phyloP scores from a whole-genome alignment of 2,113 vertebrate genomes.

The Psophia crepitans region DNA sequence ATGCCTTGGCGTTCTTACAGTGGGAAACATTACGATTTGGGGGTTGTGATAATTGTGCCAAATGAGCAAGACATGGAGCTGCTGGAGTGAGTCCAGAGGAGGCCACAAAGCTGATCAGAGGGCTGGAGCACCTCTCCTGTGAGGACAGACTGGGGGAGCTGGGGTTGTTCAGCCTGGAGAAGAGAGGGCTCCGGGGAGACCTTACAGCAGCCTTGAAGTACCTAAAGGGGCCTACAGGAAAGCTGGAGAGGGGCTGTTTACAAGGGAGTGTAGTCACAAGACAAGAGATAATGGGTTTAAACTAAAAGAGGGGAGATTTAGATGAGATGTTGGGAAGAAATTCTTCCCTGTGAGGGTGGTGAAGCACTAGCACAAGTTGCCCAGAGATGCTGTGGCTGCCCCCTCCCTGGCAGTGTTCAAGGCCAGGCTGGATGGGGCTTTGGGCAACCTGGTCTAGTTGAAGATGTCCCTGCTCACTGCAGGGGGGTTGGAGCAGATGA shows the following conservation, averaged over 20 bases:
- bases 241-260: background rate
- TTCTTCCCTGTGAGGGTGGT: background rate
- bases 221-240: background rate
- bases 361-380: background rate
- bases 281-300: background rate
- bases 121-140: fast-evolving
- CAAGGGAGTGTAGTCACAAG: fast-evolving
- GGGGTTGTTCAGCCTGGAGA: background rate
- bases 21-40: background rate
- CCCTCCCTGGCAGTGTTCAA: background rate
- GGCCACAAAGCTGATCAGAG: background rate
- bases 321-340: background rate
- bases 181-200: fast-evolving
- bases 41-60: background rate
- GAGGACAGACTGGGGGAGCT: background rate
- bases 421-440: background rate
- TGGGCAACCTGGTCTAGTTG: fast-evolving
- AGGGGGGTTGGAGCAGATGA: fast-evolving
- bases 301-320: background rate
- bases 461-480: background rate
- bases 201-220: fast-evolving
- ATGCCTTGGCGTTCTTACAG: background rate
- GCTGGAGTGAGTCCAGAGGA: background rate
- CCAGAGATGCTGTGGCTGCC: too few species aligned
- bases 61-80: background rate